phyloP scores from a whole-genome alignment of 1,140 invertebrate species.

The Gerris buenoi region DNA sequence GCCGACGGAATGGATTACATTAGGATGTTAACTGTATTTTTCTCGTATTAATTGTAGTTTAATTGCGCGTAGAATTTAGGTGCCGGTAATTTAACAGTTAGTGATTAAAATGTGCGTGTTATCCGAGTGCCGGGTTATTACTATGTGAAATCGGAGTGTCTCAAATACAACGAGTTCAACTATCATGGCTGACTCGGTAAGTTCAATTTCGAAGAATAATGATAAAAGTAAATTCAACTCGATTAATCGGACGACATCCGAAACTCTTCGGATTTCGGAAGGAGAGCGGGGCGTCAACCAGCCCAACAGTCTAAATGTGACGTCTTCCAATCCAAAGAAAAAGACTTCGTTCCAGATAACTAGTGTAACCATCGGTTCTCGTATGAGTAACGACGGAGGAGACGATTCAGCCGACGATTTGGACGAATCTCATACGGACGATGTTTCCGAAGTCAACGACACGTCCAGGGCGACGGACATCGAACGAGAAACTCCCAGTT shows the following conservation, averaged over 20 bases:
- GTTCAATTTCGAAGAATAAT: constrained; percentile 18
- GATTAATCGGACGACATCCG: constrained; percentile 21
- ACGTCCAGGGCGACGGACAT: constrained; percentile 64
- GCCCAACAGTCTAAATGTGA: constrained; percentile 13
- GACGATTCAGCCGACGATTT: constrained; percentile 85
- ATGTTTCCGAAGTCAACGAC: constrained; percentile 47
- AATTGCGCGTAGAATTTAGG: background rate
- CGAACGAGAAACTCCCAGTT: constrained; percentile 68
- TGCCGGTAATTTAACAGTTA: constrained; percentile 2
- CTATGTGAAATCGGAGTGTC: constrained; percentile 9
- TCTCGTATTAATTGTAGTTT: constrained; percentile 1
- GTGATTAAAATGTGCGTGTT: background rate
- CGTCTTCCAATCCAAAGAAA: constrained; percentile 34
- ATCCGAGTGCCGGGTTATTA: constrained; percentile 11
- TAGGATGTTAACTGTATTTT: constrained; percentile 9
- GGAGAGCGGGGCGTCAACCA: constrained; percentile 15
- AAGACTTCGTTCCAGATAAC: constrained; percentile 88
- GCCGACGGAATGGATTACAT: constrained; percentile 13
- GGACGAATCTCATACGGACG: constrained; percentile 80
- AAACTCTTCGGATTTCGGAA: constrained; percentile 20
- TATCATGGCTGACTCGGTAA: constrained; percentile 23
- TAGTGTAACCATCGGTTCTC: constrained; percentile 63
- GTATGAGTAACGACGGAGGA: constrained; percentile 67
- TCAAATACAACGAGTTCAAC: constrained; percentile 10
- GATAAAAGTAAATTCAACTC: constrained; percentile 20